A percentile compares a stretch with the other conserved stretches of the same genome.
Conservation (phyloP, 2,888 invertebrate genomes). For the Rotaria socialis region DNA sequence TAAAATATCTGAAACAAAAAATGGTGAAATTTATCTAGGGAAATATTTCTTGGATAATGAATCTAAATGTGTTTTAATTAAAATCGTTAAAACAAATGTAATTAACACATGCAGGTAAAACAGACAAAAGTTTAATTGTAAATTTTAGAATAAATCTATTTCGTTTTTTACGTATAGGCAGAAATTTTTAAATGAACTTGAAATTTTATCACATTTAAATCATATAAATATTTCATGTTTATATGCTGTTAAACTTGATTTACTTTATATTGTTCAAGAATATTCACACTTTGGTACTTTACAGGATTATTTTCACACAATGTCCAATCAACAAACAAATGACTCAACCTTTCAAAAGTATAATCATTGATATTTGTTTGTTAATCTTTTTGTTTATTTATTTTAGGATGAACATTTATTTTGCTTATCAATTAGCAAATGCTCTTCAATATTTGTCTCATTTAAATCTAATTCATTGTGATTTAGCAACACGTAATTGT, state of each 20-base stretch:
- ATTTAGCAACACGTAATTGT: constrained; percentile 21
- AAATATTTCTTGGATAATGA: not conserved
- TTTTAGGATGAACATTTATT: constrained; percentile 31
- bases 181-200: not conserved
- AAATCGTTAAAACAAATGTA: not conserved
- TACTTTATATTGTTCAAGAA: constrained; percentile 6
- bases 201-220: not conserved
- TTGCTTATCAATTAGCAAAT: constrained; percentile 27
- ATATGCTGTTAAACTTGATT: not conserved
- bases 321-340: not conserved
- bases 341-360: constrained; percentile 10
- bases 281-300: not conserved
- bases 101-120: not conserved
- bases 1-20: not conserved
- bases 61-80: not conserved
- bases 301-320: constrained; percentile 9
- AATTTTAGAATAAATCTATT: too few relatives aligned
- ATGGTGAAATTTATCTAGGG: not conserved
- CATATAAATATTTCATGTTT: not conserved
- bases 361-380: not conserved
- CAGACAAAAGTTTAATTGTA: too few relatives aligned
- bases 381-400: not conserved
- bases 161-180: not conserved
- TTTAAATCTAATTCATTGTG: not conserved
- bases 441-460: not conserved